Conservation (phyloP, 1,140 invertebrate species). For the Zaprionus capensis region DNA sequence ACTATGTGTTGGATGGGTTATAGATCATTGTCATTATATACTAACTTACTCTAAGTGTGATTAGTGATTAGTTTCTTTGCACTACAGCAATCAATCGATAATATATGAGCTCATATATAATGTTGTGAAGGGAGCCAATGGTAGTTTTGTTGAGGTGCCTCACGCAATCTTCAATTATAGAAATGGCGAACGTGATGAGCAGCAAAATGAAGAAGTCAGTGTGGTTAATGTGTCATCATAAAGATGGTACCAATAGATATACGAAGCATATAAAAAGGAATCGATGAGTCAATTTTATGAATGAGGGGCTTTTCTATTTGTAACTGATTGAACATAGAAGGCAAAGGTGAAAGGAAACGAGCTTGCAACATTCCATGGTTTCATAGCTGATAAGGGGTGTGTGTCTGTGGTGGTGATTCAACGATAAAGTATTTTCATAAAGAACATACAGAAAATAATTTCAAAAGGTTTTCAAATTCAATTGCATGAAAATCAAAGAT, state of each 20-base stretch:
- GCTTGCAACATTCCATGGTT: conserved; percentile 21
- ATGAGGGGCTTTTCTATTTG: conserved; percentile 20
- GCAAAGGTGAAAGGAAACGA: conserved; percentile 15
- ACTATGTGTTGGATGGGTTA: conserved; percentile 31
- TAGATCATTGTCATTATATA: conserved; percentile 37
- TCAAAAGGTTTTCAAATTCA: neutral
- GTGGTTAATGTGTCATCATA: conserved; percentile 42
- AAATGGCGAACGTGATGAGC: conserved; percentile 15
- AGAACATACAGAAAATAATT: neutral
- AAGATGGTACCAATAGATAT: conserved; percentile 31
- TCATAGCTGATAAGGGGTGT: neutral
- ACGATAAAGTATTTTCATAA: neutral
- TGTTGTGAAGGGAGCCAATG: conserved; percentile 7
- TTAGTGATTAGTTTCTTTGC: neutral
- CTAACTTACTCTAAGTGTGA: too few relatives aligned
- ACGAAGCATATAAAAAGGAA: neutral
- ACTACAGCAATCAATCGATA: conserved; percentile 21
- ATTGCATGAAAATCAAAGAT: neutral
- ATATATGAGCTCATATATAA: conserved; percentile 18
- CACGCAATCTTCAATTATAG: conserved; percentile 44
- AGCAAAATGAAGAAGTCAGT: neutral
- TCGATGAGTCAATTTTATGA: conserved; percentile 30
- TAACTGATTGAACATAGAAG: conserved; percentile 3
- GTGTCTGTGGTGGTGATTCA: conserved; percentile 9
- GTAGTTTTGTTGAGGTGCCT: conserved; percentile 17